Evolutionary conservation across 2,797 vertebrate genomes (phyloP), one percentile per base, ranked within the genome.

Genomic region (Hydrocynus forskahlii): DNA sequence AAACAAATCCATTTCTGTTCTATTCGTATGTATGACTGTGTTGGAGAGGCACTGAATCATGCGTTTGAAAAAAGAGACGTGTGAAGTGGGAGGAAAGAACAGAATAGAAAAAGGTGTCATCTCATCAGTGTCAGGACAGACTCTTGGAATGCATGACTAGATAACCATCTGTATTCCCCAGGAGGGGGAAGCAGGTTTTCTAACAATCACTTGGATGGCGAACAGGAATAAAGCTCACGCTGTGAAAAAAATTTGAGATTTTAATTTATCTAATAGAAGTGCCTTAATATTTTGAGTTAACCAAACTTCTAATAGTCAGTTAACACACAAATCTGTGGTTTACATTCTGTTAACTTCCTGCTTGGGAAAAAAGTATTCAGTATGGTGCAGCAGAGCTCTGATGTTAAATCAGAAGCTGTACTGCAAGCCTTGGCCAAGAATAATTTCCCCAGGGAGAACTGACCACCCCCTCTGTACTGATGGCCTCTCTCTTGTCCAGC

Each of bases 121-220:
- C 45, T 77, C 10, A 74, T 45, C 62, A 35, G 50, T 74, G 50
- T 80, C 23, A 68, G 35, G 43, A 74, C 48, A 73, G 70, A 48
- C 70, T 72, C 50, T 55, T 55, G 48, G 70, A 72, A 72, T 72
- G 70, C 50, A 57, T 72, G 70, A 38, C 23, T n/a, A 54, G 69
- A 72, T 72, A 72, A 72, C 70, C 62, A 67, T 23, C 73, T 55
- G 66, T 68, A 75, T 80, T 59, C 50, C 7, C 50, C 13, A 67
- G 25, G 52, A 55, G 40, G 19, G 13, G 23, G 10, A 73, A 68
- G 71, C 50, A 67, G 63, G 16, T 52, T 76, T 21, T 81, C 23
- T 62, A 60, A 59, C 23, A 64, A 68, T 72, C 19, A 35, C 67
- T 69, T 62, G 35, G 48, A 71, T 55, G 3, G 29, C 29, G 29